These are phyloP conservation scores for Sarcophaga peregrina DNA, from an alignment of 1,140 invertebrate species.

Conservation along the genomic window DNA sequence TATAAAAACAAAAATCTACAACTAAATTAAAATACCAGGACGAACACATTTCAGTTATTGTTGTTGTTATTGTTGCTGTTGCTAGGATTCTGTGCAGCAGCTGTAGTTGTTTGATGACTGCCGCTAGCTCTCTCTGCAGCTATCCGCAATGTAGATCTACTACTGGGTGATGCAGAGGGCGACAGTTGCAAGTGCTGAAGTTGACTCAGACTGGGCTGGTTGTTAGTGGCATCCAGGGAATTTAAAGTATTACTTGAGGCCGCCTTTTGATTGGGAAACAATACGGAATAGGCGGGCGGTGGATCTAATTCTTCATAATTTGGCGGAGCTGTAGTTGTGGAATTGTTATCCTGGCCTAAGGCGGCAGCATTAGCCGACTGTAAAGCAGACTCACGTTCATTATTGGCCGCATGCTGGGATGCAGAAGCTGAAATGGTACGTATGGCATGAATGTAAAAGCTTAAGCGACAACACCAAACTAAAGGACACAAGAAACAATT, in stretches of 20 bases:
- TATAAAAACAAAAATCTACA: not conserved
- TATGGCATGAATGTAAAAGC: conserved; percentile 65
- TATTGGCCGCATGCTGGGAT: conserved; percentile 63
- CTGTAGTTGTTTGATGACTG: not conserved
- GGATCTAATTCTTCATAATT: conserved; percentile 66
- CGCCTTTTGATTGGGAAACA: conserved; percentile 65
- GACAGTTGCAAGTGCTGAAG: conserved; percentile 31
- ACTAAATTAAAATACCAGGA: not conserved
- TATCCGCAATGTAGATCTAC: conserved; percentile 33
- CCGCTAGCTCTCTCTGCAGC: not conserved
- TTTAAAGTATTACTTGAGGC: conserved; percentile 60
- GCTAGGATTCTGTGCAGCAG: not conserved
- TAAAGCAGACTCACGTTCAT: conserved; percentile 62
- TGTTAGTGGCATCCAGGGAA: conserved; percentile 45
- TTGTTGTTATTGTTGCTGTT: conserved; percentile 25
- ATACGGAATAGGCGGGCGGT: conserved; percentile 63
- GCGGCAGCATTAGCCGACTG: conserved; percentile 44
- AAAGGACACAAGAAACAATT: conserved; percentile 32
- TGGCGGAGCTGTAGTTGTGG: conserved; percentile 52
- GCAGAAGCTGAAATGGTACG: conserved; percentile 64
- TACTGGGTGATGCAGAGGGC: conserved; percentile 39
- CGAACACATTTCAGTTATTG: conserved; percentile 1
- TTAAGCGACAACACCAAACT: conserved; percentile 65
- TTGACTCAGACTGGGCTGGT: conserved; percentile 7
- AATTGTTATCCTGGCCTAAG: conserved; percentile 50